Percentiles rank a stretch among this genome's conserved stretches.
Conservation (phyloP, 2,113 vertebrate species). For the Ammodytes marinus region DNA sequence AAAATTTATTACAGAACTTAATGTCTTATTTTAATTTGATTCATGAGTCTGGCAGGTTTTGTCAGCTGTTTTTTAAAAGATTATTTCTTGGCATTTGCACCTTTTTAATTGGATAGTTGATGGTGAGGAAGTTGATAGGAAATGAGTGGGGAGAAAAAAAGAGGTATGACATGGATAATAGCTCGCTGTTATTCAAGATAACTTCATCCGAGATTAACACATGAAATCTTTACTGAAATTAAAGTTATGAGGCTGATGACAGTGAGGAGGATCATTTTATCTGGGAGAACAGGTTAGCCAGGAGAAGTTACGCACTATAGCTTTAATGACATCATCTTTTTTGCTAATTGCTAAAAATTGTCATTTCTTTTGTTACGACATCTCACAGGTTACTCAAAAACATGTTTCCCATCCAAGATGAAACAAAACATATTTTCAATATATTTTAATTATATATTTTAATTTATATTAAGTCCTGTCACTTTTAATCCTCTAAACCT, state of each 20-base stretch:
- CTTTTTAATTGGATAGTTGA: background rate
- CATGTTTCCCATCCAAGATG: too few relatives aligned
- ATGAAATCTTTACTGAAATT: background rate
- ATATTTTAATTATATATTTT: slow-evolving; percentile 4
- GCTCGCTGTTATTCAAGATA: background rate
- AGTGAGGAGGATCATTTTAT: background rate
- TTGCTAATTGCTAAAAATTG: too few relatives aligned
- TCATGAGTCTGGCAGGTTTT: background rate
- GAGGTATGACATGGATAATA: background rate
- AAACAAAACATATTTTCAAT: background rate
- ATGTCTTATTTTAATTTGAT: background rate
- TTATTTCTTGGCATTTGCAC: background rate
- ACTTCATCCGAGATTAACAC: background rate
- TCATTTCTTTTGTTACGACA: too few relatives aligned
- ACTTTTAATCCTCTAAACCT: slow-evolving; percentile 18
- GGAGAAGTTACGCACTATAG: background rate
- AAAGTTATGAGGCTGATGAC: background rate
- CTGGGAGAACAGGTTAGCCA: too few relatives aligned
- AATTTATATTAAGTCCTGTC: slow-evolving; percentile 4
- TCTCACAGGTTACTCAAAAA: too few relatives aligned
- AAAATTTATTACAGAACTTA: background rate
- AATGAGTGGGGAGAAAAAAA: background rate
- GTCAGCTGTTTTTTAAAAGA: background rate
- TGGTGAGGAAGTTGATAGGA: background rate
- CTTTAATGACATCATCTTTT: too few relatives aligned